Evolutionary conservation across 2,797 vertebrate genomes (phyloP).

Genomic region (Danio aesculapii): DNA sequence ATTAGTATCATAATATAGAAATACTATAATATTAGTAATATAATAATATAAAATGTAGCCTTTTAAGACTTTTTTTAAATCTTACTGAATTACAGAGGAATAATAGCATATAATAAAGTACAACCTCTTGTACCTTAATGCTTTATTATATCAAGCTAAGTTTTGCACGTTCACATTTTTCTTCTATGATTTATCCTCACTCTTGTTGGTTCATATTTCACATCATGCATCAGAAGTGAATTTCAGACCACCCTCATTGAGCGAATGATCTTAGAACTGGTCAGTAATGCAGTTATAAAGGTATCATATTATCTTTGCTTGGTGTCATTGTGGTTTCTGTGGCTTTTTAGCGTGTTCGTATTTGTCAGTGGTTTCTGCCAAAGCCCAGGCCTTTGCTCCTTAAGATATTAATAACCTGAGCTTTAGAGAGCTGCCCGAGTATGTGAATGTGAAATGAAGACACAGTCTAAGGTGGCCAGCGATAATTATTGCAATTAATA

Average conservation of each 20-base stretch:
- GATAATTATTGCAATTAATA: not conserved
- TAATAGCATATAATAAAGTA: too few relatives aligned
- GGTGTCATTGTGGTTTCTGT: constrained; percentile 1
- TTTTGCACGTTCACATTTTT: not conserved
- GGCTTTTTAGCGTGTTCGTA: constrained; percentile 6
- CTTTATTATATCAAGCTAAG: too few relatives aligned
- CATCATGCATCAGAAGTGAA: not conserved
- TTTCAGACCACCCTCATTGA: not conserved
- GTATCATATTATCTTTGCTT: constrained; percentile 5
- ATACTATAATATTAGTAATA: too few relatives aligned
- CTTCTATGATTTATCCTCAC: not conserved
- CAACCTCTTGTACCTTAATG: too few relatives aligned
- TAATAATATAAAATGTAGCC: too few relatives aligned
- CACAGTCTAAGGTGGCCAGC: constrained; percentile 31
- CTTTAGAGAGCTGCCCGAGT: constrained; percentile 44
- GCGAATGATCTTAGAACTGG: not conserved
- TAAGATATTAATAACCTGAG: constrained; percentile 52
- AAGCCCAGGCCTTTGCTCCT: constrained; percentile 24
- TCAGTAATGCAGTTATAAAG: constrained; percentile 17
- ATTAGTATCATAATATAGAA: too few relatives aligned
- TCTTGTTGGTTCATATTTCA: not conserved
- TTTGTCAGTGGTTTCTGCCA: constrained; percentile 30
- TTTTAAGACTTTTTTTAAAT: too few relatives aligned
- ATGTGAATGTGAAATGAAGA: constrained; percentile 47
- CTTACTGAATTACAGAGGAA: too few relatives aligned